Conservation (phyloP, 2,113 vertebrate species). For the Poeciliopsis prolifica region DNA sequence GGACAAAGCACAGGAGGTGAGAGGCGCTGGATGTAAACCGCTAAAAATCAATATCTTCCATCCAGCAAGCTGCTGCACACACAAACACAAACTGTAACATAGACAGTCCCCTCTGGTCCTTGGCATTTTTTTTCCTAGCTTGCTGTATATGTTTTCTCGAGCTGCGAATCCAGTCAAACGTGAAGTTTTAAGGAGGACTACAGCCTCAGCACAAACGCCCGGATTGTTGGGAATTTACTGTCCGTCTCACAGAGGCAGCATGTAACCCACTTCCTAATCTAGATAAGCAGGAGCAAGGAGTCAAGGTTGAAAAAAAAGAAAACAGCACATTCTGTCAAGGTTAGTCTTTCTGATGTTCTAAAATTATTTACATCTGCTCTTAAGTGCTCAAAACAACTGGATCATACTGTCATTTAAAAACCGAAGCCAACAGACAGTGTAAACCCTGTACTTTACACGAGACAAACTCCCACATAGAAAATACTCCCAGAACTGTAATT, state of each 20-base stretch:
- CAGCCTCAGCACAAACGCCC: neutral
- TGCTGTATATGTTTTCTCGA: neutral
- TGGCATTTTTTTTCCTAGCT: neutral
- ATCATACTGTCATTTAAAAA: neutral
- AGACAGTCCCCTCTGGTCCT: neutral
- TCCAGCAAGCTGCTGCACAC: neutral
- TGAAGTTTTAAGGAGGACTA: neutral
- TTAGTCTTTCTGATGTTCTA: neutral
- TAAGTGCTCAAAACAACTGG: neutral
- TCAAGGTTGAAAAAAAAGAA: neutral
- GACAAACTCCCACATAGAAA: neutral
- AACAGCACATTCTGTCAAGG: neutral
- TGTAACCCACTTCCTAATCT: neutral
- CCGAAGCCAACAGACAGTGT: too few relatives aligned
- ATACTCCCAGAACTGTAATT: too few relatives aligned
- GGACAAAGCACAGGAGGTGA: conserved; percentile 13
- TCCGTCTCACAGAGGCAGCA: neutral
- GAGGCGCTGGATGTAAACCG: conserved; percentile 27
- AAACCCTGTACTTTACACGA: too few relatives aligned
- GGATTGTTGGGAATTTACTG: neutral
- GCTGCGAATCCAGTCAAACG: neutral
- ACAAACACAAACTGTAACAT: neutral
- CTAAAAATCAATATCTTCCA: conserved; percentile 27
- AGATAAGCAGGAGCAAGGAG: neutral
- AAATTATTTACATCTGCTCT: neutral